Conservation (phyloP, 2,888 invertebrate species). For the Drosophila nr. perissopoda region DNA sequence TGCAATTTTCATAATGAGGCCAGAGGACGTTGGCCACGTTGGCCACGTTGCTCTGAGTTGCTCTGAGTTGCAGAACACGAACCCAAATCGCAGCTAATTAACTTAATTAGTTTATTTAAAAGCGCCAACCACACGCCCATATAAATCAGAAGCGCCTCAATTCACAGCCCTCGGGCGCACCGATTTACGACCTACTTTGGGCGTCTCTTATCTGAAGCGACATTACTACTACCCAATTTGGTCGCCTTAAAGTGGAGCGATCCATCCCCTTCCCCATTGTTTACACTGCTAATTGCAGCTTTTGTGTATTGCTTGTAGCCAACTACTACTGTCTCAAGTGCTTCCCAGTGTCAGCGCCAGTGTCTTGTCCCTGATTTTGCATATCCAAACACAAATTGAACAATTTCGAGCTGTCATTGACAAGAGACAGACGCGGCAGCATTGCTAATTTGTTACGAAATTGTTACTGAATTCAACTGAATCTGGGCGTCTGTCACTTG, state of each 20-base stretch:
- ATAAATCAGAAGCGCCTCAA: slow-evolving; percentile 51
- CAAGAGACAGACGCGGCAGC: slow-evolving; percentile 26
- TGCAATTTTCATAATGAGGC: slow-evolving; percentile 76
- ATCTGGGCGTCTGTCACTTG: slow-evolving; percentile 55
- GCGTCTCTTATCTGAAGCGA: slow-evolving; percentile 6
- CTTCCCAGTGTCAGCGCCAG: slow-evolving; percentile 25
- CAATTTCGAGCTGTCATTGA: slow-evolving; percentile 49
- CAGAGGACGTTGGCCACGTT: slow-evolving; percentile 18
- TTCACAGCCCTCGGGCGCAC: slow-evolving; percentile 27
- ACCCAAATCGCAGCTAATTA: slow-evolving; percentile 75
- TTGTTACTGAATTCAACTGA: slow-evolving; percentile 25
- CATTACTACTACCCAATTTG: slow-evolving; percentile 31
- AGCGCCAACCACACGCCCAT: slow-evolving; percentile 36
- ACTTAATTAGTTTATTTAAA: slow-evolving; percentile 75
- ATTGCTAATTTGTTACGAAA: slow-evolving; percentile 55
- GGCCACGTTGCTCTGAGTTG: slow-evolving; percentile 12
- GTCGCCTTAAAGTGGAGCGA: slow-evolving; percentile 1
- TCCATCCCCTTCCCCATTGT: slow-evolving; percentile 18
- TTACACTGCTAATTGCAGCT: slow-evolving; percentile 56
- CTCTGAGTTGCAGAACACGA: slow-evolving; percentile 12
- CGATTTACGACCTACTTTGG: slow-evolving; percentile 50
- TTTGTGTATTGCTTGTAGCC: slow-evolving; percentile 30
- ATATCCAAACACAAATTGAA: slow-evolving; percentile 52
- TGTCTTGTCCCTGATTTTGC: slow-evolving; percentile 44
- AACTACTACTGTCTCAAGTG: slow-evolving; percentile 50